A percentile compares a stretch with the other conserved stretches of the same genome.
phyloP scores from a whole-genome alignment of 2,113 vertebrate species.

The Microcebus lehilahytsara region DNA sequence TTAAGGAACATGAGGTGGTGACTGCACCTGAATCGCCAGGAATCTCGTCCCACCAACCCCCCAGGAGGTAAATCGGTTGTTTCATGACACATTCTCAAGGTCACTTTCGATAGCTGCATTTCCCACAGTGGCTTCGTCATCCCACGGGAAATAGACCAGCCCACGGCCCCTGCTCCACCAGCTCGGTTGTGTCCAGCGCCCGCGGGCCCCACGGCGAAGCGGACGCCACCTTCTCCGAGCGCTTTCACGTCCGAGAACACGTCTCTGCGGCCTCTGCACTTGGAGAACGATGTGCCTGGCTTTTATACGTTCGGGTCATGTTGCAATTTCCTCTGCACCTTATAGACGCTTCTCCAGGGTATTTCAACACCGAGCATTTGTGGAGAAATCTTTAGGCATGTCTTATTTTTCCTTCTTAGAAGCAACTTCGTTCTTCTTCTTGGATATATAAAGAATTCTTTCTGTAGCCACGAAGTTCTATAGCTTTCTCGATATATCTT shows the following conservation, averaged over 20 bases:
- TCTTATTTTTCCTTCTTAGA: neutral
- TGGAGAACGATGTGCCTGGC: neutral
- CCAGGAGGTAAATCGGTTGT: fast-evolving
- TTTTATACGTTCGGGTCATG: neutral
- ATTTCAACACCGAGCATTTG: neutral
- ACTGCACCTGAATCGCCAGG: neutral
- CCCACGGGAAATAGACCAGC: neutral
- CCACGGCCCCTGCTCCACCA: neutral
- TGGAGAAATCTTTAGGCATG: neutral
- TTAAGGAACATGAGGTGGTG: neutral
- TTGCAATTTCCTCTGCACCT: neutral
- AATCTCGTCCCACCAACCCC: too few species aligned
- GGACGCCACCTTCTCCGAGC: neutral
- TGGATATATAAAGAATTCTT: neutral
- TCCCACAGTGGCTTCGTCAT: neutral
- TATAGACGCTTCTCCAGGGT: neutral
- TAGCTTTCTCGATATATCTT: neutral
- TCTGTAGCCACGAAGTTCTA: neutral
- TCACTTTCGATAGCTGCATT: neutral
- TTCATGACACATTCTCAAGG: too few species aligned
- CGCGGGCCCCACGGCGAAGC: neutral
- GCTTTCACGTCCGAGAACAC: neutral
- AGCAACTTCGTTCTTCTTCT: neutral
- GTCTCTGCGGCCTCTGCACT: neutral
- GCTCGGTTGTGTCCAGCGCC: neutral